Conservation (phyloP, 1,140 invertebrate species). For the Drosophila obscura region DNA sequence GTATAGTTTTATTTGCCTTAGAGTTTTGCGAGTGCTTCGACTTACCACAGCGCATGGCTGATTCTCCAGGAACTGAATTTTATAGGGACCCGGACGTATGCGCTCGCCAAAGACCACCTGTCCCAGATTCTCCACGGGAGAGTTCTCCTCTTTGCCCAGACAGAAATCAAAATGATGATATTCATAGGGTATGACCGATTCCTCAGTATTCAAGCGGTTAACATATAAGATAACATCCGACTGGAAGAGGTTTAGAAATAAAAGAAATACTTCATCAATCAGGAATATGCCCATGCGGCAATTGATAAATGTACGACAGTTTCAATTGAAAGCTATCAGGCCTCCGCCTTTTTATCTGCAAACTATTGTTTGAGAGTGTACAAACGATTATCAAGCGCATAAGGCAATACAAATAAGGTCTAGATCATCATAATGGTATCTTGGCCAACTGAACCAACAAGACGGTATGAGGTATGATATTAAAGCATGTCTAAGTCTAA, state of each 20-base stretch:
- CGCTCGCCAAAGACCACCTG: constrained; percentile 99
- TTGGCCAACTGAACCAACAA: constrained; percentile 18
- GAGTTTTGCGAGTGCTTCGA: background rate
- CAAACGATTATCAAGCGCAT: background rate
- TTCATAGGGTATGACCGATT: constrained; percentile 98
- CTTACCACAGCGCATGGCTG: constrained; percentile 87
- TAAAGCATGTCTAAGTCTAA: constrained; percentile 2
- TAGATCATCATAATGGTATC: background rate
- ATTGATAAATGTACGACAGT: background rate
- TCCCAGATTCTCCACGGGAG: constrained; percentile 98
- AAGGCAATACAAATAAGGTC: background rate
- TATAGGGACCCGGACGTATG: constrained; percentile 96
- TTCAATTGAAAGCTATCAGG: constrained; percentile 12
- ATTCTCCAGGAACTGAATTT: constrained; percentile 90
- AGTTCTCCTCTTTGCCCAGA: constrained; percentile 87
- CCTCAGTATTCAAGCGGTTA: constrained; percentile 97
- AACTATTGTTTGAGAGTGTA: too few species aligned
- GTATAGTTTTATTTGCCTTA: background rate
- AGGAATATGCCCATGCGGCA: background rate
- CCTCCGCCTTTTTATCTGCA: too few species aligned
- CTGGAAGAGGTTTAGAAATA: constrained; percentile 29
- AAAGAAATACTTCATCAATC: constrained; percentile 13
- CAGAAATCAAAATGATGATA: constrained; percentile 99
- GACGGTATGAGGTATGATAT: background rate
- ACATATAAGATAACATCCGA: constrained; percentile 89